Base-by-base conservation (phyloP, 2,888 invertebrate species). In the Stenichneumon culpator region DNA sequence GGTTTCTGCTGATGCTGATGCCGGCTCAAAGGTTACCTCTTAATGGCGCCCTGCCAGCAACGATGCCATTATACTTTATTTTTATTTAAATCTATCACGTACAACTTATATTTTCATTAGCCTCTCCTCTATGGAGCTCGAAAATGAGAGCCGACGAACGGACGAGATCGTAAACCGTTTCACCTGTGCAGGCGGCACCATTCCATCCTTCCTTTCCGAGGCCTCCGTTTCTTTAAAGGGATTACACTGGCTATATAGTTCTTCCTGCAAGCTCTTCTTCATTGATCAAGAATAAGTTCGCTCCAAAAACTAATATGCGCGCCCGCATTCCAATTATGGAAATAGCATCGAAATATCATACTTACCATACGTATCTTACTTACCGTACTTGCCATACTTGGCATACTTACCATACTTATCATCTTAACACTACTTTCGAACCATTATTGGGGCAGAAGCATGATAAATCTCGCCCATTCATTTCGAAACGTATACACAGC, bases 51-150 rank as follows among this genome's bases (percentile, higher is more conserved):
- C 87, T 86, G 89, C 87, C 88, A 89, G 88, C 77, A 87, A 86
- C 85, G 87, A 85, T 87, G 84, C 87, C 88, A 88, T 89, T 89
- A 88, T 90, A 88, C 90, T 92, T 91, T 91, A 90, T 88, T 88
- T 84, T 89, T 83, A 88, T 91, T 92, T 89, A 89, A 92, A 92
- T 91, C 90, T 91, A 91, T 90, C 90, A 89, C 88, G 90, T 91
- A 90, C 90, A 91, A 92, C 92, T 93, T 93, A 93, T 93, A 93
- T 93, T 93, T 93, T 93, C 93, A 93, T 93, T 93, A 93, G 92
- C 91, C 91, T 91, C 91, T 91, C 90, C 44, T 69, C 84, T 47
- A 69, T 74, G 54, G 68, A 77, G 79, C 89, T 88, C 89, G 88
- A 19, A 72, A 47, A 47, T 32, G 68, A 36, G 60, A 47, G 47